Evolutionary conservation across 2,797 vertebrate species (phyloP).

Genomic region (Pseudomugil tenellus): DNA sequence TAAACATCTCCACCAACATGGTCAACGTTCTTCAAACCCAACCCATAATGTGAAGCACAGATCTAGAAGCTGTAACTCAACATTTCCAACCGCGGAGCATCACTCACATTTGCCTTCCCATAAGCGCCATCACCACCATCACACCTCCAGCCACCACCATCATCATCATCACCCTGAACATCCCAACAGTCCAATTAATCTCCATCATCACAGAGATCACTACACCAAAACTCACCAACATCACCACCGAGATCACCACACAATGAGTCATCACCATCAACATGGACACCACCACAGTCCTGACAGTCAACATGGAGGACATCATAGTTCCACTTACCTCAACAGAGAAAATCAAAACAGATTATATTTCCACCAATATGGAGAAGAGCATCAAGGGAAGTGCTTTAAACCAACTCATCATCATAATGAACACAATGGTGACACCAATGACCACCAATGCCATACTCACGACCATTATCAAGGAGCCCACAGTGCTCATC

Average conservation of each 20-base stretch:
- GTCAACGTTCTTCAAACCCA: conserved; percentile 34
- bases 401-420: conserved; percentile 9
- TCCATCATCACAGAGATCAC: background rate
- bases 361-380: conserved; percentile 27
- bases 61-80: conserved; percentile 48
- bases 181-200: background rate
- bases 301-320: conserved; percentile 17
- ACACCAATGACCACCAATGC: conserved; percentile 23
- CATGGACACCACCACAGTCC: conserved; percentile 36
- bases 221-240: conserved; percentile 33
- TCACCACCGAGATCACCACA: conserved; percentile 38
- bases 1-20: conserved; percentile 40
- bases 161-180: conserved; percentile 36
- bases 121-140: conserved; percentile 42
- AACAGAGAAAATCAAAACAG: conserved; percentile 16
- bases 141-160: conserved; percentile 33
- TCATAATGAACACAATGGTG: conserved; percentile 28
- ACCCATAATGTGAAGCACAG: conserved; percentile 13
- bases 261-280: conserved; percentile 30
- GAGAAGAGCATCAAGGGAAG: conserved; percentile 5
- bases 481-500: conserved; percentile 10
- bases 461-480: conserved; percentile 17
- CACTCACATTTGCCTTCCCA: conserved; percentile 36
- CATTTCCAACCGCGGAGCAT: conserved; percentile 33
- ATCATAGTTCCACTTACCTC: conserved; percentile 28